phyloP scores from a whole-genome alignment of 2,888 invertebrate species.

The Drosophila lacicola region DNA sequence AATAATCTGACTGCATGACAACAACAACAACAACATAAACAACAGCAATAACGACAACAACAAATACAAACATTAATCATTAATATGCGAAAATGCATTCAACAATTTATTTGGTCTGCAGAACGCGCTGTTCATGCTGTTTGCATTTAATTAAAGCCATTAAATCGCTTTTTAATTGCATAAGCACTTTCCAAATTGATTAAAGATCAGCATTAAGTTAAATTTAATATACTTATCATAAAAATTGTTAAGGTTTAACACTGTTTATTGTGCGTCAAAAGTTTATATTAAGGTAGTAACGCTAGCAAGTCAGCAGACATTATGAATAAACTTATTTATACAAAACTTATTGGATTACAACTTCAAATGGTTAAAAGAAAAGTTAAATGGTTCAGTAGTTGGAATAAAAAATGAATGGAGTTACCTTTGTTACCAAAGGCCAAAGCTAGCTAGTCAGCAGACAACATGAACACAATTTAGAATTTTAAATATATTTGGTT shows the following conservation, averaged over 20 bases:
- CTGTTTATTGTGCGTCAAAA: too few species aligned
- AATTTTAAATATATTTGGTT: too few species aligned
- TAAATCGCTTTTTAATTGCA: constrained; percentile 21
- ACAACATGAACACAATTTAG: neutral
- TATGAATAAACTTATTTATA: too few species aligned
- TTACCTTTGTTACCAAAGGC: too few species aligned
- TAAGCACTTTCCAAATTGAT: neutral
- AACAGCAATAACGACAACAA: neutral
- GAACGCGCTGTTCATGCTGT: constrained; percentile 15
- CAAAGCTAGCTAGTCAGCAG: neutral
- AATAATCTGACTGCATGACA: constrained; percentile 25
- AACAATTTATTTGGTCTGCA: constrained; percentile 28
- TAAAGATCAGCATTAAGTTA: neutral
- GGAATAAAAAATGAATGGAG: too few species aligned
- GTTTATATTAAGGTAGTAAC: too few species aligned
- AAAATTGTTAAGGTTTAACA: too few species aligned
- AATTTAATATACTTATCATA: neutral
- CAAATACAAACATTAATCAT: constrained; percentile 31
- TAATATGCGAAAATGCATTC: constrained; percentile 34
- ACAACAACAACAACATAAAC: constrained; percentile 13
- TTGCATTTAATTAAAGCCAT: constrained; percentile 35
- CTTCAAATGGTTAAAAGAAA: too few species aligned
- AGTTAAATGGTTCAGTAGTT: too few species aligned
- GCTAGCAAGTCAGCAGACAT: too few species aligned
- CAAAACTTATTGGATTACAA: too few species aligned